Percentiles rank a stretch among this genome's conserved stretches.
phyloP scores from a whole-genome alignment of 1,140 invertebrate genomes.

The Drosophila elegans region DNA sequence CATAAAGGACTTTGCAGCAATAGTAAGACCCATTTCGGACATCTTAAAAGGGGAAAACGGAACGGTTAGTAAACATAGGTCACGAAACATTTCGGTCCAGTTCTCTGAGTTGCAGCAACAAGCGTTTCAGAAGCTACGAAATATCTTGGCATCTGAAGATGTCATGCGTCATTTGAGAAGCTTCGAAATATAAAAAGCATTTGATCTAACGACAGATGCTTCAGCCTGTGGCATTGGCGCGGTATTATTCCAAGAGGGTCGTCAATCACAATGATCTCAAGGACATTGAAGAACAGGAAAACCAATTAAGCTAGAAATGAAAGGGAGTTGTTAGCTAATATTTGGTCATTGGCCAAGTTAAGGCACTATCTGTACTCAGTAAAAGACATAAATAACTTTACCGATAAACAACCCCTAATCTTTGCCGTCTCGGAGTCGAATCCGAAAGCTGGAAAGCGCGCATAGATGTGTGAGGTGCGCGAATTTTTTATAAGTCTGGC shows the following conservation, averaged over 20 bases:
- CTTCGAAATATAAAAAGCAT: neutral
- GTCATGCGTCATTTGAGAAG: neutral
- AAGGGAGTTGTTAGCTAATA: neutral
- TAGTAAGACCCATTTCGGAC: too few species aligned
- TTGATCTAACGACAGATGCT: neutral
- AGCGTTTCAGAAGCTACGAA: conserved; percentile 1
- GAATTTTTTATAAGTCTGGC: neutral
- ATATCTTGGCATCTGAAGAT: neutral
- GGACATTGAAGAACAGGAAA: neutral
- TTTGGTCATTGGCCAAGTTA: conserved; percentile 3
- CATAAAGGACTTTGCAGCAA: too few species aligned
- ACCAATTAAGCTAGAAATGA: neutral
- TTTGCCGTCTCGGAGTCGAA: conserved; percentile 85
- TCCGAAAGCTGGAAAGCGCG: conserved; percentile 84
- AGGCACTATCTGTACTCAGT: neutral
- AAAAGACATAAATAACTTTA: conserved; percentile 2
- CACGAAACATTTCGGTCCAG: neutral
- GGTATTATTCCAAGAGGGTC: neutral
- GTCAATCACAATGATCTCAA: neutral
- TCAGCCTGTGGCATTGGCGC: neutral
- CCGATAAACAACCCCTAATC: conserved; percentile 4
- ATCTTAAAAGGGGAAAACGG: too few species aligned
- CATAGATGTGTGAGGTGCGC: conserved; percentile 18
- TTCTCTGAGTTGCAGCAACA: neutral
- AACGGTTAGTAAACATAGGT: too few species aligned